Base-by-base conservation (phyloP, 2,113 vertebrate species). In the Terrapene triunguis region DNA sequence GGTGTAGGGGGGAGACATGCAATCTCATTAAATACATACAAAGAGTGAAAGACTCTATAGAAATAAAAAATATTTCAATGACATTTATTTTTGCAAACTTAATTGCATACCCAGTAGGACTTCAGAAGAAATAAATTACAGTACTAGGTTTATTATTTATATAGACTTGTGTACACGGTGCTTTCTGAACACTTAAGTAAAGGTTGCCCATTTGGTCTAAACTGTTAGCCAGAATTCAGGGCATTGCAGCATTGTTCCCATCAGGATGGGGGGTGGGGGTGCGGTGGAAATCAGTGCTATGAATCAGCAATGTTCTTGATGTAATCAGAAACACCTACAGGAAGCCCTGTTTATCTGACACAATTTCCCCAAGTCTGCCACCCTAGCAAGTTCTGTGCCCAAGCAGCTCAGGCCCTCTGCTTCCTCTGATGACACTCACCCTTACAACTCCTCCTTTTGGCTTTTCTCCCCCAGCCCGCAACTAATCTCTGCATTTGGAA, bases 11-110 rank as follows among this genome's bases (percentile, higher is more conserved):
- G 51, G 51, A 53, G 51, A 19, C 50, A 51, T 53, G 51, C 17
- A 53, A 78, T 83, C 24, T 42, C 1, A 19, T 89, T 96, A 82
- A 95, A 95, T 85, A 91, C 96, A 89, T 94, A 79, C 78, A 96
- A 96, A 93, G 83, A 78, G 65, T 80, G 84, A 91, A 90, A 97
- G 84, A 82, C 62, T 65, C 89, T 93, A 94, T 38, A 47, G 87
- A 84, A 94, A 69, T 0, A 47, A 92, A 90, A 35, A 38, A 89
- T 95, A 83, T 95, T 94, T 95, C 9, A 53, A 3, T 95, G 96
- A 95, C 85, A 92, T 95, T 96, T 96, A 82, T 90, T 97, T 96
- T 95, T 97, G 90, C 65, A 96, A 84, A 97, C 96, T 96, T 88
- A 79, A 90, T 95, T 82, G 62, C 82, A 50, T 76, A 79, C 93